These are phyloP conservation scores for Enteromius anoplus DNA, from an alignment of 2,797 vertebrate species.

Conservation along the genomic window DNA sequence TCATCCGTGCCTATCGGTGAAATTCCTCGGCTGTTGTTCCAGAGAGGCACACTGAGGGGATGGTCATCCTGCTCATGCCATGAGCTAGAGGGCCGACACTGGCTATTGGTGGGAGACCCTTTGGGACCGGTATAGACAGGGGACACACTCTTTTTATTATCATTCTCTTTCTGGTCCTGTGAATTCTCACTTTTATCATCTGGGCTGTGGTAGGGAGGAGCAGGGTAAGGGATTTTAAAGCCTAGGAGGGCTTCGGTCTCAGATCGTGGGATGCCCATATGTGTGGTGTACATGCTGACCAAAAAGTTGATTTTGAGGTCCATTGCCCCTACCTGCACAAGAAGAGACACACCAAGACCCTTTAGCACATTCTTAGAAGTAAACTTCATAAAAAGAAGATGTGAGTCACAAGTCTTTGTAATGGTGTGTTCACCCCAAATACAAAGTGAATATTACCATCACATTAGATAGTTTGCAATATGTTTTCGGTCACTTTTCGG, in stretches of 20 bases:
- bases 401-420: neutral
- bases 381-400: neutral
- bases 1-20: slow-evolving; percentile 80
- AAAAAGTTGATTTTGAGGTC: slow-evolving; percentile 98
- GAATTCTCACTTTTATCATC: slow-evolving; percentile 81
- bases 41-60: slow-evolving; percentile 78
- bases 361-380: neutral
- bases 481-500: neutral
- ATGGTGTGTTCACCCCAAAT: neutral
- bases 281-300: slow-evolving; percentile 92
- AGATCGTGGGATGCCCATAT: slow-evolving; percentile 91
- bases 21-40: slow-evolving; percentile 82
- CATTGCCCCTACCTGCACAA: slow-evolving; percentile 76
- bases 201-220: slow-evolving; percentile 94
- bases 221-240: slow-evolving; percentile 92
- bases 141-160: slow-evolving; percentile 67
- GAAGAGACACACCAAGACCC: neutral
- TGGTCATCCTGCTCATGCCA: slow-evolving; percentile 87
- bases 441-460: neutral
- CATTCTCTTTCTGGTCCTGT: slow-evolving; percentile 54
- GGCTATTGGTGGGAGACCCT: slow-evolving; percentile 76
- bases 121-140: slow-evolving; percentile 83
- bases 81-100: slow-evolving; percentile 87
- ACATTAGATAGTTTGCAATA: neutral
- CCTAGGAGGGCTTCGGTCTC: slow-evolving; percentile 95